These are phyloP conservation scores for Poeciliopsis retropinna DNA, from an alignment of 2,113 vertebrate species.

Conservation along the genomic window DNA sequence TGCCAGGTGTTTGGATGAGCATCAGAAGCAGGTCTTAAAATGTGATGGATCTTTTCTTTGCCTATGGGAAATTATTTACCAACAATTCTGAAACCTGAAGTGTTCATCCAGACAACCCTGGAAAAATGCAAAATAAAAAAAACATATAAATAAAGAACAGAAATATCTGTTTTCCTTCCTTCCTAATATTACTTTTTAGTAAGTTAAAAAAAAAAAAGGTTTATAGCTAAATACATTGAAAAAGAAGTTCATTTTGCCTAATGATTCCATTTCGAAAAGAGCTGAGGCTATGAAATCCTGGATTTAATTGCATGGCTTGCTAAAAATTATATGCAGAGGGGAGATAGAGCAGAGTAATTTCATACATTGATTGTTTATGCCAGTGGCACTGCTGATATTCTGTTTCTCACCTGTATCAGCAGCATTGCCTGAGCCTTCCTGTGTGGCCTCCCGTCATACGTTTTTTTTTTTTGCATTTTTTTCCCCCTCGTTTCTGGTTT, in stretches of 20 bases:
- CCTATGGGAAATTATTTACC: not conserved
- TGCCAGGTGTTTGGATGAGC: not conserved
- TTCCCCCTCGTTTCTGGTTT: not conserved
- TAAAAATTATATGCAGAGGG: slow-evolving; percentile 18
- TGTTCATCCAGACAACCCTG: not conserved
- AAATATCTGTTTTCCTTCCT: not conserved
- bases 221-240: not conserved
- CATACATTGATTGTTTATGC: slow-evolving; percentile 27
- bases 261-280: not conserved
- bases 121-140: not conserved
- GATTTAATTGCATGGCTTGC: slow-evolving; percentile 5
- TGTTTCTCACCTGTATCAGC: slow-evolving; percentile 34
- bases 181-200: not conserved
- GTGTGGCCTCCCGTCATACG: slow-evolving; percentile 13
- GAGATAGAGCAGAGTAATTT: slow-evolving; percentile 36
- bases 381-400: slow-evolving; percentile 11
- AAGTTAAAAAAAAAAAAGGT: not conserved
- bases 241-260: slow-evolving; percentile 3
- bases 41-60: not conserved
- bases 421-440: slow-evolving; percentile 21
- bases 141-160: not conserved
- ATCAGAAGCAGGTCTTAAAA: not conserved
- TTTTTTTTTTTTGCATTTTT: slow-evolving; percentile 1
- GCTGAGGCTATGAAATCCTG: not conserved
- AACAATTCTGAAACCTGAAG: not conserved